Percentiles rank a stretch among this genome's conserved stretches.
Conservation (phyloP, 2,113 vertebrate species). For the Odobenus rosmarus region DNA sequence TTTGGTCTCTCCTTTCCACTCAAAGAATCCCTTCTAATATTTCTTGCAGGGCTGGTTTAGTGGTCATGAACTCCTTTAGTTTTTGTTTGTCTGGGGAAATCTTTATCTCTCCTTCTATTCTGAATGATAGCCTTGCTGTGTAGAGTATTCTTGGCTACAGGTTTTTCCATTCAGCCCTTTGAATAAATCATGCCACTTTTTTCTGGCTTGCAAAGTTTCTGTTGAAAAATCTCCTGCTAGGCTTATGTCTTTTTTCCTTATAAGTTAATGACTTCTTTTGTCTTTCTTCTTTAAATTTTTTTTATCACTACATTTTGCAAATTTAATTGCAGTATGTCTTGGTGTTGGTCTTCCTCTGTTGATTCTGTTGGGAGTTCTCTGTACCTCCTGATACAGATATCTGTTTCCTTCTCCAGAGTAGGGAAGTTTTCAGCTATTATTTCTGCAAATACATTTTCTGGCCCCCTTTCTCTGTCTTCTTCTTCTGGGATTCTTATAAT, state of each 20-base stretch:
- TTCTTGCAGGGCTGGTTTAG: no score
- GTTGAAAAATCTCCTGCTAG: not conserved
- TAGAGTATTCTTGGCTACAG: not conserved
- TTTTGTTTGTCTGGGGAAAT: not conserved
- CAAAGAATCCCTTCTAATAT: not conserved
- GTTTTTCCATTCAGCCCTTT: not conserved
- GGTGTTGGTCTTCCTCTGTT: not conserved
- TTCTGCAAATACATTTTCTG: not conserved
- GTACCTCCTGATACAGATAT: not conserved
- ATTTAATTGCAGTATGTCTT: not conserved
- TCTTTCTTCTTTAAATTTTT: not conserved
- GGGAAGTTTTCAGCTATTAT: not conserved
- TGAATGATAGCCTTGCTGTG: not conserved
- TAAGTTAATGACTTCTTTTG: not conserved
- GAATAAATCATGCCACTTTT: not conserved
- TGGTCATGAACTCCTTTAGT: not conserved
- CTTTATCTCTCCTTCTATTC: not conserved
- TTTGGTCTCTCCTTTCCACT: not conserved
- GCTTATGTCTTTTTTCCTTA: not conserved
- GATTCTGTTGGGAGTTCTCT: not conserved
- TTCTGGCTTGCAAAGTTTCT: not conserved
- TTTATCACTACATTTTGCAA: not conserved
- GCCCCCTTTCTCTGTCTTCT: not conserved
- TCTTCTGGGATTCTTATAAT: not conserved
- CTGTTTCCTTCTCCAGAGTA: not conserved